phyloP scores from a whole-genome alignment of 2,113 vertebrate genomes.

The Empidonax alnorum region DNA sequence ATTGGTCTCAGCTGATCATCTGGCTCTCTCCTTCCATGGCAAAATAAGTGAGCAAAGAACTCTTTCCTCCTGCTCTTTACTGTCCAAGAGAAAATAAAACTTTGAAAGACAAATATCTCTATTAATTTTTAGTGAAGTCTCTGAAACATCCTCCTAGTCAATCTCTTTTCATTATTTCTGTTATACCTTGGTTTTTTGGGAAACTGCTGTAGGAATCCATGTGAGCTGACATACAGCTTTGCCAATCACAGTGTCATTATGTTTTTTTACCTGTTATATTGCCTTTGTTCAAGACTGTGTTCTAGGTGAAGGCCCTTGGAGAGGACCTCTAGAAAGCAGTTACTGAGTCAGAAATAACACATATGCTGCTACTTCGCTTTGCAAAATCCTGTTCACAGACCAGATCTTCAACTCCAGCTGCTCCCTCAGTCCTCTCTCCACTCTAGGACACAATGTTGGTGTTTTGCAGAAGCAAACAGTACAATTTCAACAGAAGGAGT shows the following conservation, averaged over 20 bases:
- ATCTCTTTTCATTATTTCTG: neutral
- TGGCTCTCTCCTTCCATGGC: neutral
- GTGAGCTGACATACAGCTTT: neutral
- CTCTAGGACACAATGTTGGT: neutral
- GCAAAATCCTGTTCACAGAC: neutral
- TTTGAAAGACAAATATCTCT: neutral
- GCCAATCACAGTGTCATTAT: neutral
- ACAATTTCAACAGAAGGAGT: neutral
- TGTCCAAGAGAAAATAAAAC: neutral
- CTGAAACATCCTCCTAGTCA: neutral
- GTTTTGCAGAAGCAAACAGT: neutral
- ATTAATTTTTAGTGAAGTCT: slow-evolving; percentile 21
- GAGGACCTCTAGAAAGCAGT: neutral
- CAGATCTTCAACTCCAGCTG: neutral
- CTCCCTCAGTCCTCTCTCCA: fast-evolving
- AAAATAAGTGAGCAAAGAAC: slow-evolving; percentile 18
- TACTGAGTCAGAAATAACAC: neutral
- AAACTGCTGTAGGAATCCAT: neutral
- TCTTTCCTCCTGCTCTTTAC: neutral
- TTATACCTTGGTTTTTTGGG: neutral
- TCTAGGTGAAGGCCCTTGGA: neutral
- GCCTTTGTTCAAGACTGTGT: neutral
- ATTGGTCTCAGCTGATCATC: slow-evolving; percentile 58
- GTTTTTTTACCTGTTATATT: neutral
- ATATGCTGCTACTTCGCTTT: neutral